A percentile compares a stretch with the other conserved stretches of the same genome.
These are phyloP conservation scores for Helicoverpa zea DNA, from an alignment of 1,140 invertebrate species.

Conservation along the genomic window DNA sequence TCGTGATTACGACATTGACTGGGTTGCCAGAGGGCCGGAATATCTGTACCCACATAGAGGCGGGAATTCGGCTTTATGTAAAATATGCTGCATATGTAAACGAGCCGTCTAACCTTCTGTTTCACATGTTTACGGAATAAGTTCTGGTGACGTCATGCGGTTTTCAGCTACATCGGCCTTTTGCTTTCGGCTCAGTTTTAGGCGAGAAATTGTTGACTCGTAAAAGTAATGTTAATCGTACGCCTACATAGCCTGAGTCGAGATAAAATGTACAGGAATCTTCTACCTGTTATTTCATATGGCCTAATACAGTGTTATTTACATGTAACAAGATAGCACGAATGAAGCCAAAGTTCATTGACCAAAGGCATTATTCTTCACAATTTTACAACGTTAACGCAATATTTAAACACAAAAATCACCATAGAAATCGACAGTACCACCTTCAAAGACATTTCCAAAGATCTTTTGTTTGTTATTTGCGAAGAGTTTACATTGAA, in stretches of 20 bases:
- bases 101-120: constrained; percentile 37
- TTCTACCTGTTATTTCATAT: no score
- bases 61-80: constrained; percentile 38
- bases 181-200: constrained; percentile 14
- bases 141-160: constrained; percentile 39
- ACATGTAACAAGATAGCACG: no score
- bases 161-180: constrained; percentile 16
- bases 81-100: constrained; percentile 37
- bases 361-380: no score
- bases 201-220: neutral
- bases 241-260: no score
- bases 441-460: neutral
- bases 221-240: no score
- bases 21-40: constrained; percentile 5
- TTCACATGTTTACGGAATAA: constrained; percentile 41
- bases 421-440: neutral
- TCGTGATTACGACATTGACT: constrained; percentile 44
- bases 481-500: constrained; percentile 15
- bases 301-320: no score
- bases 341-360: no score
- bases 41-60: constrained; percentile 12
- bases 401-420: neutral
- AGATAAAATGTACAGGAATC: no score
- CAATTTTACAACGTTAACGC: neutral
- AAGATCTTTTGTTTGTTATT: constrained; percentile 7